Evolutionary conservation across 2,888 invertebrate species (phyloP).

Genomic region (Parelbella ahira): DNA sequence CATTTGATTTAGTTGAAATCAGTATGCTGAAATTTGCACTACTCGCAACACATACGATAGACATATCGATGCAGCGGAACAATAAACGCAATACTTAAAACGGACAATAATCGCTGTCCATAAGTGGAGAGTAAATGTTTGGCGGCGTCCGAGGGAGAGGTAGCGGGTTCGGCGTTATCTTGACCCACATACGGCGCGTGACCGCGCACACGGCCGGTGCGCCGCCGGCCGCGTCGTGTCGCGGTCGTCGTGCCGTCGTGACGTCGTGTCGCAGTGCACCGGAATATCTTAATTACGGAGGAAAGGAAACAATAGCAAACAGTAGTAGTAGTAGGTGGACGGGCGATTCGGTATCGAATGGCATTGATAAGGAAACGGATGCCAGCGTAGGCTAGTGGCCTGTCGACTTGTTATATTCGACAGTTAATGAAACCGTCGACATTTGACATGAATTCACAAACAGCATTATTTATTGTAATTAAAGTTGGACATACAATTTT

Average conservation of each 20-base stretch:
- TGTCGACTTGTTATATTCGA: no score
- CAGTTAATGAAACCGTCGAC: no score
- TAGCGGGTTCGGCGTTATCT: constrained; percentile 25
- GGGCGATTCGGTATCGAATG: background rate
- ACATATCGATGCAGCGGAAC: no score
- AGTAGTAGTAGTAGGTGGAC: no score
- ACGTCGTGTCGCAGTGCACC: constrained; percentile 8
- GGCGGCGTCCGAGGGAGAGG: constrained; percentile 23
- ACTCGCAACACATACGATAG: no score
- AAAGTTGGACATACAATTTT: no score
- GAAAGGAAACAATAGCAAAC: constrained; percentile 8
- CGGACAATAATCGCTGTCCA: constrained; percentile 18
- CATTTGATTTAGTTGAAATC: no score
- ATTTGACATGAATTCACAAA: no score
- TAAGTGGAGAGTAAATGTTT: constrained; percentile 22
- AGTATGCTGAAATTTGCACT: no score
- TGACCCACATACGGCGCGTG: constrained; percentile 24
- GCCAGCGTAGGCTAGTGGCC: no score
- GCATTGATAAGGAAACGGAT: no score
- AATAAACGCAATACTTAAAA: constrained; percentile 9
- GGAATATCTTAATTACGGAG: constrained; percentile 1
- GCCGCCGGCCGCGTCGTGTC: constrained; percentile 14
- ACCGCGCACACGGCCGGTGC: constrained; percentile 20
- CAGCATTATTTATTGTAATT: no score
- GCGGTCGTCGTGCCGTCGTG: constrained; percentile 1